Evolutionary conservation across 2,797 vertebrate species (phyloP).

Genomic region (Aratinga solstitialis): DNA sequence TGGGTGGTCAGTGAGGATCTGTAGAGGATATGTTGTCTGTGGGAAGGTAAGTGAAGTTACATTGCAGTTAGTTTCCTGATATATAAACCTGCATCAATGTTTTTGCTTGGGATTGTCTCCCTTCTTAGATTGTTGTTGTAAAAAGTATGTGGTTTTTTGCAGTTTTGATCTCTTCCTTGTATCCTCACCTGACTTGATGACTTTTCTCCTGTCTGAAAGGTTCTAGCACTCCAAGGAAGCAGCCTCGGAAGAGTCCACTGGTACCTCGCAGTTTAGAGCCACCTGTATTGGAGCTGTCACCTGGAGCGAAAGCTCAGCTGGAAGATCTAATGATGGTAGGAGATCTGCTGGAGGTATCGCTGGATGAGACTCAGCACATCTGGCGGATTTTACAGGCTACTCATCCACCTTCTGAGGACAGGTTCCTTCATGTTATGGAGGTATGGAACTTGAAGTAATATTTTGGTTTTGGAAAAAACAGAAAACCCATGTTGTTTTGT

Average conservation of each 20-base stretch:
- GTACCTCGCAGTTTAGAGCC: conserved; percentile 95
- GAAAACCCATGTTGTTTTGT: fast-evolving
- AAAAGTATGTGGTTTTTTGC: not conserved
- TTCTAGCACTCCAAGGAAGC: conserved; percentile 89
- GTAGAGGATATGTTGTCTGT: not conserved
- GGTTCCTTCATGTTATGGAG: conserved; percentile 96
- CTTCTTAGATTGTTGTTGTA: not conserved
- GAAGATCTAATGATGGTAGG: conserved; percentile 99
- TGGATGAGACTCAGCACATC: conserved; percentile 98
- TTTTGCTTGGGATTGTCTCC: not conserved
- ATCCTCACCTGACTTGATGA: not conserved
- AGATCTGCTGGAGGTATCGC: conserved; percentile 94
- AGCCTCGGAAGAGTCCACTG: conserved; percentile 94
- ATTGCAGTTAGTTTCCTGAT: not conserved
- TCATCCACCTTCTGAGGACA: conserved; percentile 94
- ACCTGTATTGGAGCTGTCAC: conserved; percentile 91
- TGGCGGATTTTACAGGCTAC: conserved; percentile 98
- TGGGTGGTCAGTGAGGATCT: not conserved
- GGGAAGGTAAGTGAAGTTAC: not conserved
- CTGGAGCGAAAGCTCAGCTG: conserved; percentile 90
- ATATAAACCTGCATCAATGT: fast-evolving
- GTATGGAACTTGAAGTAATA: conserved; percentile 65
- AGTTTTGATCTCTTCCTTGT: not conserved
- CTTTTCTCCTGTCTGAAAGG: conserved; percentile 73
- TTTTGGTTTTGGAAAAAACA: not conserved